Conservation (phyloP, 2,113 vertebrate species). For the Macrotis lagotis region DNA sequence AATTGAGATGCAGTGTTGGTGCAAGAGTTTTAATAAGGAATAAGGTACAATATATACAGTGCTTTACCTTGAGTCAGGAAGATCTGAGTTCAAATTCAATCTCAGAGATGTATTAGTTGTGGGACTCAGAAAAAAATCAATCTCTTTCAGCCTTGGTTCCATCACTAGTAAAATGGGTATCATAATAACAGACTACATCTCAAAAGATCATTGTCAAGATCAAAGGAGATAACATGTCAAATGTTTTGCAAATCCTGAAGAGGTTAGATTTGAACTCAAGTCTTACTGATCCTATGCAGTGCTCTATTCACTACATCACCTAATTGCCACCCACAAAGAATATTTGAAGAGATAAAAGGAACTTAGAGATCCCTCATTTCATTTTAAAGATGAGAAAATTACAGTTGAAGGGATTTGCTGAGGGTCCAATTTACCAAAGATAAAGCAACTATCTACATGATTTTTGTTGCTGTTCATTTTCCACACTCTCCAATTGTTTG, state of each 20-base stretch:
- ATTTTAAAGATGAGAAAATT: no score
- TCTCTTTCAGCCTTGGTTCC: background rate
- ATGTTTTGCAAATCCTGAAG: background rate
- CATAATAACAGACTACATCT: background rate
- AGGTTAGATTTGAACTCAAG: background rate
- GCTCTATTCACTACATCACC: background rate
- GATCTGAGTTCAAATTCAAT: background rate
- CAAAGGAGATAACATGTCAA: background rate
- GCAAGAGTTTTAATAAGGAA: background rate
- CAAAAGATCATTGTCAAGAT: background rate
- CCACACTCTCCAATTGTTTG: background rate
- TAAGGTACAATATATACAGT: background rate
- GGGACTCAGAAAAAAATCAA: background rate
- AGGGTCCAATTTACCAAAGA: background rate
- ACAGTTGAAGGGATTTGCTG: no score
- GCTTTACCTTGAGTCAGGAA: background rate
- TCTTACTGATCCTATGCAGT: background rate
- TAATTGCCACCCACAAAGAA: no score
- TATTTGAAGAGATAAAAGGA: background rate
- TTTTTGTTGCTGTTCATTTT: background rate
- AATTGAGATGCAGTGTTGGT: background rate
- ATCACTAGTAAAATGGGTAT: background rate
- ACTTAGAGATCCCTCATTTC: background rate
- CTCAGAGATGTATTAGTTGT: background rate
- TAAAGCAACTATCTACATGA: background rate